Conservation (phyloP, 2,888 invertebrate genomes). For the Drosophila longiperda region DNA sequence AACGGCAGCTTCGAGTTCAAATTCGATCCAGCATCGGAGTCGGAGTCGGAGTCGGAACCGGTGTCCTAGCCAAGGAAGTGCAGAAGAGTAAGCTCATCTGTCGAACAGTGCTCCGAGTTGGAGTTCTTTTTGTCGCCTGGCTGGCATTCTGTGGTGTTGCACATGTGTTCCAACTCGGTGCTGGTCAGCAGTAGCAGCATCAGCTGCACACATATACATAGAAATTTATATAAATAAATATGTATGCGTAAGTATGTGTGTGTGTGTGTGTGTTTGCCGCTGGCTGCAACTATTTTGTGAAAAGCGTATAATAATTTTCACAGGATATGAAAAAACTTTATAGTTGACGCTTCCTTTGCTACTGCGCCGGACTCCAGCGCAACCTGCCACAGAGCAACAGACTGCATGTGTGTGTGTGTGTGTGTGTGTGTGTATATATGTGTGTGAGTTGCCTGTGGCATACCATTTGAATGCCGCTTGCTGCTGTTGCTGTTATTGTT, state of each 20-base stretch:
- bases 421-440: constrained; percentile 20
- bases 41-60: neutral
- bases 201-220: neutral
- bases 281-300: constrained; percentile 70
- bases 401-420: neutral
- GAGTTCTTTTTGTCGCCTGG: constrained; percentile 28
- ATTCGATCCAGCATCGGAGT: constrained; percentile 9
- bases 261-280: constrained; percentile 41
- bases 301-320: constrained; percentile 80
- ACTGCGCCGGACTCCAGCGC: constrained; percentile 20
- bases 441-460: constrained; percentile 55
- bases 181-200: constrained; percentile 37
- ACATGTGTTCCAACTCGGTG: constrained; percentile 28
- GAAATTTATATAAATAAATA: neutral
- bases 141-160: constrained; percentile 37
- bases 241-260: constrained; percentile 17
- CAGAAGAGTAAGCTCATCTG: constrained; percentile 38
- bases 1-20: neutral
- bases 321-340: constrained; percentile 80
- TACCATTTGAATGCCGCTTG: constrained; percentile 61
- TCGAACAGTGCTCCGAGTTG: constrained; percentile 40
- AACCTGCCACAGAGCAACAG: constrained; percentile 26
- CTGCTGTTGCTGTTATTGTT: constrained; percentile 45
- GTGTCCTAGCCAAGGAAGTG: constrained; percentile 34
- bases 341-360: constrained; percentile 71